Percentiles rank a stretch among this genome's conserved stretches.
Conservation (phyloP, 2,797 vertebrate species). For the Gallinago solitaria region DNA sequence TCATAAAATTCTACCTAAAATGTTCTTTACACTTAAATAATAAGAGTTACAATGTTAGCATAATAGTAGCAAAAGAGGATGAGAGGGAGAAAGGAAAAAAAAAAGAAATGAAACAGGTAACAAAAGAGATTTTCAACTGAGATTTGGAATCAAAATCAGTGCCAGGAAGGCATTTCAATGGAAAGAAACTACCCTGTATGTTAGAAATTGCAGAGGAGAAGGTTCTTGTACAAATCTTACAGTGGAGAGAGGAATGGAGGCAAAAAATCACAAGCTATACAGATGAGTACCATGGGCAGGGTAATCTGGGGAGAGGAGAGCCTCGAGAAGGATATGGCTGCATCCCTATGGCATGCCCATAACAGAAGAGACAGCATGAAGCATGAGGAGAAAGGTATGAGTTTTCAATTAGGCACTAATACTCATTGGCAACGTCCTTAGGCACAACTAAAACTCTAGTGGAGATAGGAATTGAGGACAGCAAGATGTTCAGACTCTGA, state of each 20-base stretch:
- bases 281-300: background rate
- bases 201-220: background rate
- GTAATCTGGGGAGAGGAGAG: background rate
- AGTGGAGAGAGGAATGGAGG: background rate
- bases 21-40: background rate
- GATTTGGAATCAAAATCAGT: background rate
- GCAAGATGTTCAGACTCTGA: background rate
- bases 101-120: slow-evolving; percentile 43
- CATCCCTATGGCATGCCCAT: accelerated
- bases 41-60: background rate
- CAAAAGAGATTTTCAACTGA: slow-evolving; percentile 7
- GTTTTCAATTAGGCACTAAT: background rate
- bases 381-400: accelerated
- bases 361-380: background rate
- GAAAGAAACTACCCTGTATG: background rate
- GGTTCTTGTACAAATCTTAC: background rate
- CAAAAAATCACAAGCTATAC: background rate
- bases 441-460: accelerated
- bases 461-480: background rate
- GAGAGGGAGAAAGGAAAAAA: background rate
- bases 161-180: background rate
- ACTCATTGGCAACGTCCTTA: accelerated
- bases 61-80: background rate
- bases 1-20: background rate
- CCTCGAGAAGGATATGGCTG: background rate